Percentiles rank a stretch among this genome's conserved stretches.
Conservation (phyloP, 2,888 invertebrate genomes). For the Linyphia triangularis region DNA sequence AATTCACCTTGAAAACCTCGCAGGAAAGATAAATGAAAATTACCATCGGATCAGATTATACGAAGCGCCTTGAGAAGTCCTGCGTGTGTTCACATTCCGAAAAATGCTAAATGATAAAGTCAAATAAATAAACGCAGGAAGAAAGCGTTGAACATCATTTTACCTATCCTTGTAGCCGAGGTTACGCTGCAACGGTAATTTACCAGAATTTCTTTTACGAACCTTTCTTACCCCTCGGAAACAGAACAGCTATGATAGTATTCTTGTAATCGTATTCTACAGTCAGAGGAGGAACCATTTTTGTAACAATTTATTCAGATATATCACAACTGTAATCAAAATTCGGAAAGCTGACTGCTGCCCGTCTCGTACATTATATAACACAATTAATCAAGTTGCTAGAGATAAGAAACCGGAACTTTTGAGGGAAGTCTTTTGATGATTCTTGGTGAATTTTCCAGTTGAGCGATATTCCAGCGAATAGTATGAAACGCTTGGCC, state of each 20-base stretch:
- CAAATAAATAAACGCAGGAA: not conserved
- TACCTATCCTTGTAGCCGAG: conserved; percentile 16
- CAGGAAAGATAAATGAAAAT: not conserved
- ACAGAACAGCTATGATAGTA: not conserved
- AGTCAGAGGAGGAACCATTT: too few relatives aligned
- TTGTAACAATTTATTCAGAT: not conserved
- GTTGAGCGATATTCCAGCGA: too few relatives aligned
- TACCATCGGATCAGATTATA: conserved; percentile 10
- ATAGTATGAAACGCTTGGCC: too few relatives aligned
- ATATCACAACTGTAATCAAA: too few relatives aligned
- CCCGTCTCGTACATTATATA: not conserved
- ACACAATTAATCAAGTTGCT: not conserved
- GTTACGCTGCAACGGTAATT: not conserved
- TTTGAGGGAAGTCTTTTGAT: not conserved
- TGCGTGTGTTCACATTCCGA: not conserved
- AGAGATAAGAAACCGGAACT: not conserved
- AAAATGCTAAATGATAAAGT: not conserved
- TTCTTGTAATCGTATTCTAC: not conserved
- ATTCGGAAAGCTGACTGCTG: not conserved
- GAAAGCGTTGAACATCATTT: not conserved
- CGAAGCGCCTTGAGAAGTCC: not conserved
- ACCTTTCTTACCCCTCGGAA: not conserved
- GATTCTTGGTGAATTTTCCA: not conserved
- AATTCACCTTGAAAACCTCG: conserved; percentile 8
- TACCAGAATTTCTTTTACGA: not conserved